These are phyloP conservation scores for Urocyon cinereoargenteus DNA, from an alignment of 2,797 vertebrate genomes.

Conservation along the genomic window DNA sequence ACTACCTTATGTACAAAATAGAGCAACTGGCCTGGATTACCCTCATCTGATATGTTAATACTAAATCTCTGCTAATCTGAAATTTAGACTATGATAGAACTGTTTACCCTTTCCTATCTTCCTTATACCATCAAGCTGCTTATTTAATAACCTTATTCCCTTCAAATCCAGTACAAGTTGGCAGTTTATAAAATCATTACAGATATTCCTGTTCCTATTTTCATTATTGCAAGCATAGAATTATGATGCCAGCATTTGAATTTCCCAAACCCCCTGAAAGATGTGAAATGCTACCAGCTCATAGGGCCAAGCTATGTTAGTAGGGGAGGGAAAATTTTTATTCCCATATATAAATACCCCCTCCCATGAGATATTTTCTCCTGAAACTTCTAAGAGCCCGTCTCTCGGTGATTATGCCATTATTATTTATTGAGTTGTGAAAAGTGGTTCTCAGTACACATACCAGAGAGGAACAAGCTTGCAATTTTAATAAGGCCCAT, in stretches of 20 bases:
- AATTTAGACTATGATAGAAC: neutral
- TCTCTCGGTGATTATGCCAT: conserved; percentile 68
- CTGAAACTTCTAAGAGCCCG: conserved; percentile 78
- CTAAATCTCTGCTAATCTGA: neutral
- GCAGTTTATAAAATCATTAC: neutral
- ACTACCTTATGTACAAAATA: conserved; percentile 15
- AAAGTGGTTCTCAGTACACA: conserved; percentile 73
- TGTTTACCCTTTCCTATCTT: neutral
- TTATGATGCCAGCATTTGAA: conserved; percentile 30
- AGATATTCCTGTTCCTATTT: conserved; percentile 19
- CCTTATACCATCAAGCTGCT: neutral
- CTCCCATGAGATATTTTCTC: conserved; percentile 74
- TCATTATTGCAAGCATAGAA: neutral
- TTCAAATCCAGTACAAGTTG: neutral
- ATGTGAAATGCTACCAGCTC: conserved; percentile 71
- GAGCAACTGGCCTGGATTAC: neutral
- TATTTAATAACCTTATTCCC: neutral
- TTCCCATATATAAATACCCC: conserved; percentile 66
- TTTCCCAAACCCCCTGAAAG: conserved; percentile 58
- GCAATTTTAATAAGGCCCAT: conserved; percentile 77
- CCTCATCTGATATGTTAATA: neutral
- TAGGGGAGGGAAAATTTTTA: conserved; percentile 47
- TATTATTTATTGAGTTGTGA: conserved; percentile 77
- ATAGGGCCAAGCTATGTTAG: conserved; percentile 31
- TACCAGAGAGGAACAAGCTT: conserved; percentile 71